Conservation (phyloP, 2,113 vertebrate species). For the Caranx melampygus region DNA sequence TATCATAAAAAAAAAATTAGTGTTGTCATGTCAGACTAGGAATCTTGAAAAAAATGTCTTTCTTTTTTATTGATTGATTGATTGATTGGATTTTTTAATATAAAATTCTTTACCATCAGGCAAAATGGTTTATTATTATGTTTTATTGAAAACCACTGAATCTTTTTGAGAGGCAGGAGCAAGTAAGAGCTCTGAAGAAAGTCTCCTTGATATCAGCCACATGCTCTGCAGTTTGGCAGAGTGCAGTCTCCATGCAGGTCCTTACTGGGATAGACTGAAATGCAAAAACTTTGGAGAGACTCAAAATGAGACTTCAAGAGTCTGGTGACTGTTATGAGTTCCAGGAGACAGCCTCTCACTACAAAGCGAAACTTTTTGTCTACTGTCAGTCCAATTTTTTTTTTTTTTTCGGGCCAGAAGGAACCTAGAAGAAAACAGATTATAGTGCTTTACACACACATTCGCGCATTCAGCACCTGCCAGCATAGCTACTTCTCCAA, state of each 20-base stretch:
- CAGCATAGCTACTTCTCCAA: constrained; percentile 3
- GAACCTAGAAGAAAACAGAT: constrained; percentile 47
- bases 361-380: constrained; percentile 40
- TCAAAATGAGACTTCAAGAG: constrained; percentile 40
- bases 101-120: no score
- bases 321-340: constrained; percentile 27
- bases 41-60: no score
- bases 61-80: background rate
- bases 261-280: constrained; percentile 18
- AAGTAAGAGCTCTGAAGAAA: background rate
- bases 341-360: constrained; percentile 31
- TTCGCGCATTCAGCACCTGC: constrained; percentile 30
- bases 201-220: background rate
- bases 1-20: no score
- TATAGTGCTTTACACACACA: constrained; percentile 17
- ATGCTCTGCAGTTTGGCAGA: constrained; percentile 8
- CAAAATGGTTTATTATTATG: no score
- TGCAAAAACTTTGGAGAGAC: background rate
- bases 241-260: background rate
- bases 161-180: background rate
- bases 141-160: background rate
- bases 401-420: constrained; percentile 17
- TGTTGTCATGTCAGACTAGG: no score
- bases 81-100: background rate
- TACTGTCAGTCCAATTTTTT: constrained; percentile 32